Evolutionary conservation across 2,797 vertebrate genomes (phyloP), one percentile per base, ranked within the genome.

Genomic region (Chromobotia macracanthus): DNA sequence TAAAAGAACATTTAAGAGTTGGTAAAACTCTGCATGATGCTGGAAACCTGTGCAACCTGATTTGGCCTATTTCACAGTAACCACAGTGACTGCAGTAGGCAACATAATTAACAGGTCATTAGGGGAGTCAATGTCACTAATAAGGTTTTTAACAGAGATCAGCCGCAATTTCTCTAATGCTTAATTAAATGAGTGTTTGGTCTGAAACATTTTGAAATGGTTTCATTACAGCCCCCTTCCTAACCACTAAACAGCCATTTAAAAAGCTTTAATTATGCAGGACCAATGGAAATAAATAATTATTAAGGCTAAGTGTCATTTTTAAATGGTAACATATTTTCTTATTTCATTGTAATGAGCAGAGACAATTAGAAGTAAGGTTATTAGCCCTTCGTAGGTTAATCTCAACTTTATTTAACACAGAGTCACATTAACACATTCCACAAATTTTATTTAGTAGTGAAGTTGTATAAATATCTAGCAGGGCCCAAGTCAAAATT

Each of bases 101-200:
- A 51, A 28, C 65, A 61, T 82, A 83, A 73, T 84, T 82, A 85
- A 84, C 81, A 55, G 72, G 55, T 83, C 82, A 87, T 87, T 86
- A 55, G 64, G 81, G 56, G 80, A 88, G 88, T 87, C 84, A 82
- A 88, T 88, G 84, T 56, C 35, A 28, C 64, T 85, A 85, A 89
- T 84, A 82, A 71, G 82, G 84, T 64, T 68, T 51, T 72, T 65
- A 80, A 79, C 63, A 15, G 35, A 58, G 55, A 76, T 51, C 53
- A 23, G 23, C 21, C 3, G 60, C 31, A 70, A 58, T 67, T 35
- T 16, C 18, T 64, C 13, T 44, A 15, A 28, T 68, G 56, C 25
- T 31, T 74, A 16, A 53, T 48, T 67, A 63, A 41, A 55, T 19
- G 38, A 76, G 6, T 0, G 18, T 48, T 77, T 58, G 53, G 12